Conservation (phyloP, 2,113 vertebrate species). For the Calypte anna region DNA sequence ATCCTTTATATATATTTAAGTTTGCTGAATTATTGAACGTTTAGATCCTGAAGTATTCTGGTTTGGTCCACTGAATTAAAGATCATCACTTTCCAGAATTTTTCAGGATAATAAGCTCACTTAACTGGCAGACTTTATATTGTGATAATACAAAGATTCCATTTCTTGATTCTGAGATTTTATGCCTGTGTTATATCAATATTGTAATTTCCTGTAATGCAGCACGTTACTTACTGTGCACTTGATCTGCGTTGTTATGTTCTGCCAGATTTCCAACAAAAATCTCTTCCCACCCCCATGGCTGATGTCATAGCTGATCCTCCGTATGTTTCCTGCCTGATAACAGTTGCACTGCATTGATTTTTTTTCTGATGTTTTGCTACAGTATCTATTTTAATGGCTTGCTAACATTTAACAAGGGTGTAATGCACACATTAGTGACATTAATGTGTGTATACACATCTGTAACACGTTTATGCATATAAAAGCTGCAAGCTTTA, state of each 20-base stretch:
- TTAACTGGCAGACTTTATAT: not conserved
- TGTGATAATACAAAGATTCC: not conserved
- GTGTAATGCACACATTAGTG: conserved; percentile 28
- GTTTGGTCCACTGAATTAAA: not conserved
- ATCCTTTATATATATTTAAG: not conserved
- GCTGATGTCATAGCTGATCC: conserved; percentile 33
- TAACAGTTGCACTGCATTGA: not conserved
- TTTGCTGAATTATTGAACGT: not conserved
- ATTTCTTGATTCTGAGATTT: not conserved
- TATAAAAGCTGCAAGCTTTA: conserved; percentile 26
- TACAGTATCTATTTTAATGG: conserved; percentile 8
- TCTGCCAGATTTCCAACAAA: not conserved
- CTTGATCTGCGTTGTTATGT: not conserved
- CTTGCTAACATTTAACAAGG: conserved; percentile 34
- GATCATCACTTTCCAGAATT: not conserved
- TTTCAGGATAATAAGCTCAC: not conserved
- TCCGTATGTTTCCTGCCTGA: conserved; percentile 33
- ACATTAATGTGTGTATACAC: conserved; percentile 19
- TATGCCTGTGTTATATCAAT: not conserved
- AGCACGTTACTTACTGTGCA: not conserved
- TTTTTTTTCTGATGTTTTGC: conserved; percentile 25
- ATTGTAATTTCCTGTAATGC: not conserved
- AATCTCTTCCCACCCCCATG: not conserved
- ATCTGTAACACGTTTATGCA: not conserved
- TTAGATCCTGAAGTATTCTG: conserved; percentile 9